Base-by-base conservation (phyloP, 1,140 invertebrate species). In the Lasaia peninsularis region DNA sequence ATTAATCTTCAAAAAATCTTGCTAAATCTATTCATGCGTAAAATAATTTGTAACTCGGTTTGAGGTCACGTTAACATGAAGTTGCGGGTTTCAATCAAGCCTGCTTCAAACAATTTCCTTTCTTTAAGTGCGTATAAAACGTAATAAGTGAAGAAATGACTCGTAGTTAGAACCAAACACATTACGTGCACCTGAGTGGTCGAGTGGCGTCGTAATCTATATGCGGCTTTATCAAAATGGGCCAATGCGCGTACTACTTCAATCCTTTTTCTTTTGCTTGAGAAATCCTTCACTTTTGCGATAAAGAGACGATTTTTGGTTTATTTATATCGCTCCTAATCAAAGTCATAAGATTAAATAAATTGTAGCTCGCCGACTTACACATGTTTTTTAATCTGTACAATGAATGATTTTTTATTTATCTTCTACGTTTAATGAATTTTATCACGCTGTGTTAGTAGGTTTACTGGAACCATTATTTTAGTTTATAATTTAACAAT, bases 181-280 rank as follows among this genome's bases (percentile, higher is more conserved):
- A 62, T 67, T 64, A 61, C 65, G 63, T 72, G 65, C 70, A 81
- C 78, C 78, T 79, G 75, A 79, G 74, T 74, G 70, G 69, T 82
- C 67, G 71, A 76, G 69, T 80, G 75, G 74, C 24, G 1, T 71
- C 62, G 72, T 81, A 85, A 85, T 83, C 78, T 84, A 70, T 68
- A 77, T 67, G 61, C 64, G 69, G 67, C 72, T 79, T 85, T 86
- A 87, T 87, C 84, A 78, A 87, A 86, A 86, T 86, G 67, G 84
- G 84, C 81, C 82, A 87, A 78, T 86, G 79, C 73, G 73, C 63
- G 67, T 69, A 71, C 64, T 61, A 69, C 67, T 65, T 70, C 69
- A 73, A 56, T 73, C 67, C 67, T 73, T 77, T 75, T 73, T 72
- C 66, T 73, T 73, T 73, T 52, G 66, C 60, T 66, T 54, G 61